Evolutionary conservation across 2,797 vertebrate genomes (phyloP).

Genomic region (Acipenser oxyrinchus): DNA sequence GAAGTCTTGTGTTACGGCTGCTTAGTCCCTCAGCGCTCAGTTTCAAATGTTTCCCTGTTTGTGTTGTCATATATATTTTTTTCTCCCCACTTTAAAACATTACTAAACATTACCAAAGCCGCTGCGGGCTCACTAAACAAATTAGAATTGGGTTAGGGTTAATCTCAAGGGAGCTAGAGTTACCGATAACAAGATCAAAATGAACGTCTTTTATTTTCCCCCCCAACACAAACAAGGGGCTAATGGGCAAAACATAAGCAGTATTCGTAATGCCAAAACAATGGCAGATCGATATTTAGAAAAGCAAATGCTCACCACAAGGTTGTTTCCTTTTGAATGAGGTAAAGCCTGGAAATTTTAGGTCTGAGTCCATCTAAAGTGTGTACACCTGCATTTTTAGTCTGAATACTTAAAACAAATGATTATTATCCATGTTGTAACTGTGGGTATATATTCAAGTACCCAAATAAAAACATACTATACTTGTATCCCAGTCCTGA

Average conservation of each 20-base stretch:
- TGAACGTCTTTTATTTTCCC: slow-evolving; percentile 69
- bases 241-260: slow-evolving; percentile 73
- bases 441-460: no score
- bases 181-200: slow-evolving; percentile 76
- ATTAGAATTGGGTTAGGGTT: slow-evolving; percentile 69
- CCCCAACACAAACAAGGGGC: slow-evolving; percentile 77
- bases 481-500: no score
- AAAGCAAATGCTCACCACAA: slow-evolving; percentile 50
- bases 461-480: no score
- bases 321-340: no score
- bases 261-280: slow-evolving; percentile 50
- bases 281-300: slow-evolving; percentile 64
- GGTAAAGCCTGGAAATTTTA: no score
- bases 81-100: slow-evolving; percentile 58
- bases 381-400: no score
- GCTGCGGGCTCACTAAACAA: slow-evolving; percentile 57
- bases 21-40: slow-evolving; percentile 24
- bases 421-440: no score
- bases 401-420: no score
- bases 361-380: no score
- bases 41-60: slow-evolving; percentile 34
- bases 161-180: slow-evolving; percentile 65
- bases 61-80: slow-evolving; percentile 56
- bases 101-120: slow-evolving; percentile 60
- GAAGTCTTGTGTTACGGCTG: slow-evolving; percentile 21